Evolutionary conservation across 1,140 invertebrate genomes (phyloP), one percentile per base, ranked within the genome.

Genomic region (Nasonia longicornis): DNA sequence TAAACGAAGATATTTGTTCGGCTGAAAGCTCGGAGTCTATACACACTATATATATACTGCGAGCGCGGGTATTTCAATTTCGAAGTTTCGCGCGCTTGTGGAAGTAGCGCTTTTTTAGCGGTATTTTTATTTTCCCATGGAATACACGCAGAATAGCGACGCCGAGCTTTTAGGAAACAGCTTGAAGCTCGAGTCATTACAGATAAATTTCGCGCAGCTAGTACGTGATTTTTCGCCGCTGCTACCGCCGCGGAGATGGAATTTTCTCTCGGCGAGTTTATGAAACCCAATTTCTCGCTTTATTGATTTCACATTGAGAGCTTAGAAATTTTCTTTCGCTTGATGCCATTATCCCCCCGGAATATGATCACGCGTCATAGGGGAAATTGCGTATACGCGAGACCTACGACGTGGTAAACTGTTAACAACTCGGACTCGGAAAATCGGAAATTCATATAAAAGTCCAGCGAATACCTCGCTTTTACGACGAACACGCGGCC

Each of bases 281-380:
- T 16, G 42, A 78, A 78, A 58, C 3, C 16, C 77, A 78, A 78
- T 78, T 35, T 78, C 35, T 16, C 8, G 8, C 70, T 22, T 58
- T 71, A 78, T 78, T 78, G 45, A 78, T 71, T 78, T 78, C 71
- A 71, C 45, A 48, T 4, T 0, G 29, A 26, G 66, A 71, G 42
- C 45, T 35, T 29, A 26, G 42, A 71, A 78, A 70, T 71, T 78
- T 35, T 22, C 31, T 71, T 3, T 35, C 16, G n/a, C 67, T 35
- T n/a, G 7, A 31, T 14, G 10, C 66, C 10, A 16, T 29, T 67
- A 67, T 14, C n/a, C 16, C 16, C n/a, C 6, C 16, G 26, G 2
- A 67, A 31, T 31, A 31, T 31, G 66, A 67, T 29, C 16, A 12
- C 7, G 52, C 7, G 10, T 11, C 12, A 67, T 31, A 67, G 10